Base-by-base conservation (phyloP, 2,797 vertebrate species). In the Poecile montanus region DNA sequence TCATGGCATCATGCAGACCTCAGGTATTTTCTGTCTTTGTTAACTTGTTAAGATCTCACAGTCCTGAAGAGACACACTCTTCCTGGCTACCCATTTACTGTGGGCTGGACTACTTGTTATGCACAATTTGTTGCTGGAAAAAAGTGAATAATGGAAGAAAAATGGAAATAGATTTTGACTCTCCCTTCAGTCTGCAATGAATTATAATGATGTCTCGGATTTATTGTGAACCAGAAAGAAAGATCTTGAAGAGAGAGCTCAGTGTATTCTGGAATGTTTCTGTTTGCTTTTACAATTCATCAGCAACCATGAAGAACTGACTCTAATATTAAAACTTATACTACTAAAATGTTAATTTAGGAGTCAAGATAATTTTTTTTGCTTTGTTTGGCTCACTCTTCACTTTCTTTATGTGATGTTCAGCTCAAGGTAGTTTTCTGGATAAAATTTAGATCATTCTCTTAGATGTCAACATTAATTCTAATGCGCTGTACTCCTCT, bases 381-480 rank as follows among this genome's bases (percentile, higher is more conserved):
- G 34, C 56, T 74, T 77, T 54, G 11, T 56, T 53, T 57, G 32
- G 34, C 58, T 92, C 65, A 63, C 9, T 58, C 51, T 42, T 89
- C 22, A 11, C 47, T 95, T 94, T 84, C 74, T 63, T 44, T 62
- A 63, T 26, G 73, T 72, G 51, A 56, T 23, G n/a, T 50, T 76
- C 65, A 65, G 38, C 57, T 89, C 80, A 81, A 88, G n/a, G 48
- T 34, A 34, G 57, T 83, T 91, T 96, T 92, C 76, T 80, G 54
- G 38, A 84, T 93, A 85, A 90, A 94, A 92, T 73, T 61, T 81
- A 88, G 58, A 62, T 78, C 26, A 42, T 66, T 84, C 73, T 82
- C 72, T 94, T 88, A 85, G 84, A 94, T 94, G 87, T 83, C 89
- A 97, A 78, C 88, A 80, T 85, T 85, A 91, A 95, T 85, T 77